Base-by-base conservation (phyloP, 2,797 vertebrate genomes). In the Miichthys miiuy region DNA sequence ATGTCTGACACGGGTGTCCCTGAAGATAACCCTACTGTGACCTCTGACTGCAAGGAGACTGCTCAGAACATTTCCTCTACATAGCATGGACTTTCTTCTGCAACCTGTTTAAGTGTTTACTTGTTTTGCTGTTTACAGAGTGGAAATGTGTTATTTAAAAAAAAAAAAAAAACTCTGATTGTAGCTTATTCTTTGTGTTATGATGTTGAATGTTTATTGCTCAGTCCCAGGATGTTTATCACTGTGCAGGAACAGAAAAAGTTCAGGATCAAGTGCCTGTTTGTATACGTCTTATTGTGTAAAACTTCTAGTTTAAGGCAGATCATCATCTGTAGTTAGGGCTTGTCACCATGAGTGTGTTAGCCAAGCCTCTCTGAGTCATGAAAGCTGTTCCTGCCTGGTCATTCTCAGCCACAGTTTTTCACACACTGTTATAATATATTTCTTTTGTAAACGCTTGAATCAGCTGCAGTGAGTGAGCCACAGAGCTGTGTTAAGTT, bases 1-100 rank as follows among this genome's bases (percentile, higher is more conserved):
- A 21, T 61, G 52, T 66, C 68, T 52, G 75, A 92, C 42, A 85
- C 84, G 88, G 92, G 93, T 41, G 86, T 87, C 80, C 91, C 0
- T 9, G 58, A 41, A 63, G 72, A 95, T 0, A 88, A 90, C 64
- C 89, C 75, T 0, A 61, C 25, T 52, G 30, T 82, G 72, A 84
- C 72, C 77, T 77, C 78, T 44, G 78, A 55, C 44, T 10, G 25
- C 25, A 52, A 63, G 62, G 42, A 58, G 18, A 68, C 75, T 4
- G 63, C 56, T 54, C 76, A 77, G 5, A 67, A 61, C 76, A 54
- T 79, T 27, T 68, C 56, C 51, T 75, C 55, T 2, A 64, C 63
- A 1, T 84, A 87, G 68, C 58, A 6, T 21, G 47, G 41, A 58
- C 47, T 10, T 18, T 20, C 3, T 21, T 55, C 13, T 58, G 41